A percentile compares a stretch with the other conserved stretches of the same genome.
Conservation (phyloP, 2,888 invertebrate genomes). For the Temnothorax rugatulus region DNA sequence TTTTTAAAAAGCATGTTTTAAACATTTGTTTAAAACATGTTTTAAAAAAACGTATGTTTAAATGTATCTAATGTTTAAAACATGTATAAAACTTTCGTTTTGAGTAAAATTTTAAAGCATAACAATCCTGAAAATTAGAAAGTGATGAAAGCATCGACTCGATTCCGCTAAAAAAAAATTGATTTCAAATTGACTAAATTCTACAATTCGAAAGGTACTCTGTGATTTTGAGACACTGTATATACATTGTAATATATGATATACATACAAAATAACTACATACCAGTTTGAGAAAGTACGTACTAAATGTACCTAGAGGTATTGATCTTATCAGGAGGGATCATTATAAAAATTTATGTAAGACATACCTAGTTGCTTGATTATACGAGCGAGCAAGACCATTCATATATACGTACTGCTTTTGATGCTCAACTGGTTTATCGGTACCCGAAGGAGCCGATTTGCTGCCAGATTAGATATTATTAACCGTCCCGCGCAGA, state of each 20-base stretch:
- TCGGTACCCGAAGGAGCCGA: not conserved
- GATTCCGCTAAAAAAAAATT: not conserved
- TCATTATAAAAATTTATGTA: constrained; percentile 1
- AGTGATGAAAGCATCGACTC: not conserved
- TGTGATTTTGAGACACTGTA: not conserved
- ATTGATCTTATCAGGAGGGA: not conserved
- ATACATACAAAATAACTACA: not conserved
- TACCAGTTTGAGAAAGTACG: not conserved
- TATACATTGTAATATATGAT: not conserved
- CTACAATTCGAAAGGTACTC: not conserved
- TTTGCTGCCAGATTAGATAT: constrained; percentile 5
- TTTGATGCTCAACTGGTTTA: constrained; percentile 16
- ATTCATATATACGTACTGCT: not conserved
- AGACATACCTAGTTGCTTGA: not conserved
- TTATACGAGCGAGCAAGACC: not conserved
- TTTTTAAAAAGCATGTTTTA: too few relatives aligned
- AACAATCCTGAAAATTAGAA: not conserved
- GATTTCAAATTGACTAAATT: not conserved
- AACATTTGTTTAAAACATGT: too few relatives aligned
- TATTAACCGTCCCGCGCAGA: not conserved
- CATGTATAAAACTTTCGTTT: too few relatives aligned
- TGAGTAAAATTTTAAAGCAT: too few relatives aligned
- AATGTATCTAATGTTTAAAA: too few relatives aligned
- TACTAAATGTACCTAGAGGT: not conserved
- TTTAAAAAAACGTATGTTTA: too few relatives aligned